Conservation (phyloP, 2,888 invertebrate genomes). For the Dascillus cervinus region DNA sequence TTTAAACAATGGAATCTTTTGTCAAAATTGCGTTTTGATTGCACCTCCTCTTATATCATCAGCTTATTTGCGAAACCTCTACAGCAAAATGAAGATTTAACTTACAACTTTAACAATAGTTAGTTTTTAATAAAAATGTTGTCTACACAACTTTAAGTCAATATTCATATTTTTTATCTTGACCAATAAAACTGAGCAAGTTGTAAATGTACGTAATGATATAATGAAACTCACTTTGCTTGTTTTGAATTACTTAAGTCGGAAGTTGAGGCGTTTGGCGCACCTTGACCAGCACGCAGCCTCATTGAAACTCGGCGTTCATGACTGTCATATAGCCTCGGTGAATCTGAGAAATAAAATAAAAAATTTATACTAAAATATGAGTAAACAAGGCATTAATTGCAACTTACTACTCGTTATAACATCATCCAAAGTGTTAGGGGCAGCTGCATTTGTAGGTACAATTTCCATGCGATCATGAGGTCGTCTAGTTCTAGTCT, state of each 20-base stretch:
- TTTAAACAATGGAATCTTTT: too few species aligned
- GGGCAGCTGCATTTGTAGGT: conserved; percentile 37
- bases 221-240: conserved; percentile 42
- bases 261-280: conserved; percentile 41
- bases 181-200: too few species aligned
- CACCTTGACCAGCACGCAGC: conserved; percentile 36
- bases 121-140: too few species aligned
- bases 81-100: too few species aligned
- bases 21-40: neutral
- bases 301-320: conserved; percentile 41
- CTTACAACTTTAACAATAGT: too few species aligned
- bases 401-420: conserved; percentile 36
- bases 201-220: neutral
- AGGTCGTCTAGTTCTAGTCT: conserved; percentile 32
- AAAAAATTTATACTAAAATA: too few species aligned
- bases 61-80: too few species aligned
- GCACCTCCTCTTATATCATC: too few species aligned
- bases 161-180: too few species aligned
- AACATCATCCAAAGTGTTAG: conserved; percentile 39
- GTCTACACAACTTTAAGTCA: too few species aligned
- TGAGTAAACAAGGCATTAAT: neutral
- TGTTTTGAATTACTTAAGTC: conserved; percentile 43
- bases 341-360: conserved; percentile 35
- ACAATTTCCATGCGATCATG: conserved; percentile 37
- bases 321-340: conserved; percentile 37